Conservation (phyloP, 2,888 invertebrate genomes). For the Dolichomitus sp. region DNA sequence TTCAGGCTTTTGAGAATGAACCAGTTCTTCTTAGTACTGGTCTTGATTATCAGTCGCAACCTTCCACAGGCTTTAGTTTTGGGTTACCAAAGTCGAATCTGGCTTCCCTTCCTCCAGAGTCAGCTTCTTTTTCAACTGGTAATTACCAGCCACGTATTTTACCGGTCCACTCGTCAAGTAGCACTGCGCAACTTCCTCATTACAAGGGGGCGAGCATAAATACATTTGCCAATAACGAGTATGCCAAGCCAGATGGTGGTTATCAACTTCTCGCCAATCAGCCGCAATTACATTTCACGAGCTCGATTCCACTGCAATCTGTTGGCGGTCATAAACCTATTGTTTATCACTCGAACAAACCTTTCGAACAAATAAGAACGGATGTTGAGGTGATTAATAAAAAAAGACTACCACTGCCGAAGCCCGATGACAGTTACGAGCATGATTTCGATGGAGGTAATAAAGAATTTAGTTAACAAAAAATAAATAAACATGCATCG, state of each 20-base stretch:
- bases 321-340: slow-evolving; percentile 47
- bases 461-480: not conserved
- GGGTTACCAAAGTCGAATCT: slow-evolving; percentile 30
- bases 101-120: not conserved
- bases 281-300: slow-evolving; percentile 79
- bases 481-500: not conserved
- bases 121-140: slow-evolving; percentile 62
- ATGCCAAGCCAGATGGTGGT: slow-evolving; percentile 59
- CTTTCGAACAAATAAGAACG: slow-evolving; percentile 75
- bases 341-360: slow-evolving; percentile 61
- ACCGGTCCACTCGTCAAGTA: slow-evolving; percentile 73
- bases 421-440: slow-evolving; percentile 71
- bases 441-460: slow-evolving; percentile 68
- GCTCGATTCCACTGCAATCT: slow-evolving; percentile 36
- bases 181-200: slow-evolving; percentile 73
- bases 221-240: slow-evolving; percentile 43
- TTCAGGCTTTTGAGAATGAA: slow-evolving; percentile 72
- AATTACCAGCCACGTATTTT: slow-evolving; percentile 71
- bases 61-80: slow-evolving; percentile 61
- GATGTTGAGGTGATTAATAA: slow-evolving; percentile 82
- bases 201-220: slow-evolving; percentile 75
- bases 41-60: slow-evolving; percentile 69
- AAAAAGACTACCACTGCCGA: slow-evolving; percentile 75
- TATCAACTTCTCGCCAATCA: slow-evolving; percentile 80
- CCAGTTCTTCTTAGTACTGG: slow-evolving; percentile 72